These are phyloP conservation scores for Neodontobutis hainanensis DNA, from an alignment of 2,113 vertebrate genomes.

Conservation along the genomic window DNA sequence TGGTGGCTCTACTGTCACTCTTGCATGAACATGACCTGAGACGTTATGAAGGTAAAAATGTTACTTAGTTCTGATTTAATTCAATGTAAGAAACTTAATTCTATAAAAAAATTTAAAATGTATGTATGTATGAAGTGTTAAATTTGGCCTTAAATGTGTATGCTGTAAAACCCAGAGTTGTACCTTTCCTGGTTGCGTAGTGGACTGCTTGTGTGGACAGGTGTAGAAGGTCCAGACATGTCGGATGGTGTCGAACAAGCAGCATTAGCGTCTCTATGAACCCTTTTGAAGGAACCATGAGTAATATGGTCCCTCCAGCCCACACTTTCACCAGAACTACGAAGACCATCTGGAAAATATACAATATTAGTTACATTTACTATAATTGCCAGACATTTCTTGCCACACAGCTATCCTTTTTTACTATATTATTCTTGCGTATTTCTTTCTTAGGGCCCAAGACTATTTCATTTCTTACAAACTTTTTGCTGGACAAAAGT, in stretches of 20 bases:
- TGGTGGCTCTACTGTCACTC: too few relatives aligned
- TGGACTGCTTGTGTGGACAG: slow-evolving; percentile 87
- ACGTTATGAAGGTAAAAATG: too few relatives aligned
- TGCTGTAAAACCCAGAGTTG: background rate
- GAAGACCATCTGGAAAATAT: slow-evolving; percentile 64
- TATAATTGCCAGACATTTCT: background rate
- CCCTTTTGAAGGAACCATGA: slow-evolving; percentile 77
- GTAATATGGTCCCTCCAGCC: slow-evolving; percentile 83
- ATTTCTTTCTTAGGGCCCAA: too few relatives aligned
- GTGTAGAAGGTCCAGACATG: slow-evolving; percentile 79
- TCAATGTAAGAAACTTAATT: too few relatives aligned
- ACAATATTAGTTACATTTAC: background rate
- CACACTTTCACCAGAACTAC: slow-evolving; percentile 68
- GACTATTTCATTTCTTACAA: too few relatives aligned
- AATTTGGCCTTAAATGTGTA: background rate
- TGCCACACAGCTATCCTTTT: too few relatives aligned
- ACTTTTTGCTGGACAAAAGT: background rate
- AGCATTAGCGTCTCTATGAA: slow-evolving; percentile 72
- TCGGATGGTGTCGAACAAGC: slow-evolving; percentile 78
- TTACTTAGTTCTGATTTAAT: too few relatives aligned
- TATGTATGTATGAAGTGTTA: background rate
- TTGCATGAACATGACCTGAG: too few relatives aligned
- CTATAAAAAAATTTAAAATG: too few relatives aligned
- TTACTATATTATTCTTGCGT: too few relatives aligned
- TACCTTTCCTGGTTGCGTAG: slow-evolving; percentile 84